Base-by-base conservation (phyloP, 2,113 vertebrate genomes). In the Rhea americana region DNA sequence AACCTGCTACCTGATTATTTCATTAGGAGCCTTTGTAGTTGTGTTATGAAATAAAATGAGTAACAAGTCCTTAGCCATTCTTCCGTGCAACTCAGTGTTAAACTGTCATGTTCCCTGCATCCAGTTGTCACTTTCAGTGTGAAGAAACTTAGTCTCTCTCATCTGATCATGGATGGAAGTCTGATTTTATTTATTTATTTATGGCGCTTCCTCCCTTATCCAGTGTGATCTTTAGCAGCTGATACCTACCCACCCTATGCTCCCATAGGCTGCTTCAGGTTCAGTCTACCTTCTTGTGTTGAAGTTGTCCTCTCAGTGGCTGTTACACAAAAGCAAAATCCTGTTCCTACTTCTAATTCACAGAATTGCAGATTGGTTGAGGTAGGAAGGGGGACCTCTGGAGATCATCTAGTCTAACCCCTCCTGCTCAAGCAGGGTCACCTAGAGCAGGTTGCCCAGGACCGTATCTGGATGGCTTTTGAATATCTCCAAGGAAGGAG, bases 51-150 rank as follows among this genome's bases (percentile, higher is more conserved):
- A 63, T 87, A 65, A 18, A 26, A 22, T 32, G 2, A 53, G 3
- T 58, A 55, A 32, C 18, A 37, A 11, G 1, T 35, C 13, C 65
- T 0, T 30, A 13, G 0, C 41, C 4, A 14, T 63, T 78, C 35
- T 78, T 82, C 48, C 22, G 58, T 62, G 24, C 48, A 76, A 13
- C 18, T 35, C 51, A 8, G 8, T 51, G 68, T 50, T 16, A 50
- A 56, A 39, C 21, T 74, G 7, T 66, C 0, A 0, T 35, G 19
- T 16, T 39, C 22, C 10, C 4, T 76, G 19, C 14, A 13, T 83
- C 32, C 8, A 9, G 18, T 53, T 80, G 19, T 73, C 14, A 55
- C 11, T 56, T 80, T 16, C 11, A 2, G 3, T n/a, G 4, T 43
- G 35, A 86, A 70, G 45, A 90, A 77, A n/a, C 8, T 26, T 62